Evolutionary conservation across 2,888 invertebrate species (phyloP).

Genomic region (Eristalis intricaria): DNA sequence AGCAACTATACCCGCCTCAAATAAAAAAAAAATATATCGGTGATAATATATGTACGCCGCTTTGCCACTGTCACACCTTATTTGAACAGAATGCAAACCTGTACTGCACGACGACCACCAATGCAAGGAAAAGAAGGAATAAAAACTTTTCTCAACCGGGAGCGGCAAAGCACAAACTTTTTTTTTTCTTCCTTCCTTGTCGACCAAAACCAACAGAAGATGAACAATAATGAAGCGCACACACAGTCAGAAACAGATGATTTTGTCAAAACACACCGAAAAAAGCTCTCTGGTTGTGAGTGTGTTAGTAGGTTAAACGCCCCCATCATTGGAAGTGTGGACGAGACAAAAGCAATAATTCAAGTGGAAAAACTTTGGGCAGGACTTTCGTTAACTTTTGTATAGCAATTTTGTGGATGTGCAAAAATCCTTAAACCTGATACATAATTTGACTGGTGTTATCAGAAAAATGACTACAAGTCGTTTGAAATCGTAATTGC

Average conservation of each 20-base stretch:
- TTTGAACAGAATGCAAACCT: constrained; percentile 68
- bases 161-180: constrained; percentile 63
- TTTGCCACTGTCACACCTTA: constrained; percentile 66
- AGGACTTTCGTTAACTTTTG: constrained; percentile 67
- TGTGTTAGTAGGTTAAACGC: constrained; percentile 72
- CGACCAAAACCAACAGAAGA: constrained; percentile 42
- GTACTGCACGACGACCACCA: constrained; percentile 51
- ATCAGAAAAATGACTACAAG: constrained; percentile 43
- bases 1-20: constrained; percentile 53
- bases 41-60: constrained; percentile 56
- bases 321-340: constrained; percentile 68
- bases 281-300: constrained; percentile 25
- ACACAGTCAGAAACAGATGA: constrained; percentile 63
- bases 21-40: constrained; percentile 44
- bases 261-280: constrained; percentile 42
- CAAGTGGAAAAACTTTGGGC: constrained; percentile 62
- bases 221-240: constrained; percentile 44
- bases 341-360: constrained; percentile 67
- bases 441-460: constrained; percentile 54
- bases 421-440: constrained; percentile 33
- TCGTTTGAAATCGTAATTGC: constrained; percentile 31
- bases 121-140: constrained; percentile 53
- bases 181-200: constrained; percentile 43
- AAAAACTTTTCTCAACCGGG: constrained; percentile 48
- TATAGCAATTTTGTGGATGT: constrained; percentile 28